Conservation (phyloP, 2,797 vertebrate species). For the Chelmon rostratus region DNA sequence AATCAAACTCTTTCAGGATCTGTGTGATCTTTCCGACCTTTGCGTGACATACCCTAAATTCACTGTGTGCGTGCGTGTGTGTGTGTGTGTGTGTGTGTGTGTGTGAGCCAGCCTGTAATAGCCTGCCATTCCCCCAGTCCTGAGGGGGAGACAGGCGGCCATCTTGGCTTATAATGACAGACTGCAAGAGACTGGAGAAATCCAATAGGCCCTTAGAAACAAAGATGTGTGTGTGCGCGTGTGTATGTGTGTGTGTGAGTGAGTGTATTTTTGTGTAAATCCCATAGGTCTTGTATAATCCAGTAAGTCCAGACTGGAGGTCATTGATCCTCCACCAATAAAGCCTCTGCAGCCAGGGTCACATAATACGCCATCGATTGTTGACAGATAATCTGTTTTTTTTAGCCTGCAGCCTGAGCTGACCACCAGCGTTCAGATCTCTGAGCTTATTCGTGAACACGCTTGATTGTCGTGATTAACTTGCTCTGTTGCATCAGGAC, state of each 20-base stretch:
- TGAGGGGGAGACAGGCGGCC: constrained; percentile 45
- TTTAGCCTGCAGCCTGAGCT: constrained; percentile 14
- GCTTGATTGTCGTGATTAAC: not conserved
- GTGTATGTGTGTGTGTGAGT: constrained; percentile 1
- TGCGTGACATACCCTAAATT: not conserved
- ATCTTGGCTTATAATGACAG: constrained; percentile 55
- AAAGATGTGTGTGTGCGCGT: not conserved
- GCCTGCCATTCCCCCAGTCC: constrained; percentile 16
- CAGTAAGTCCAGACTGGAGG: constrained; percentile 67
- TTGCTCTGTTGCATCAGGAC: not conserved
- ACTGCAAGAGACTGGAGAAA: constrained; percentile 55
- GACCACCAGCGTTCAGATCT: constrained; percentile 17
- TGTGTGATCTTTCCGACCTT: not conserved
- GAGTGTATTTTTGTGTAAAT: constrained; percentile 32
- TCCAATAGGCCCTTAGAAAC: constrained; percentile 62
- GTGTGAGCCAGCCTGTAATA: constrained; percentile 11
- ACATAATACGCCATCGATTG: constrained; percentile 61
- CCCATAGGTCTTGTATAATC: constrained; percentile 64
- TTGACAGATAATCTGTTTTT: constrained; percentile 42
- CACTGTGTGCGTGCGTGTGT: not conserved
- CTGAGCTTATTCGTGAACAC: not conserved
- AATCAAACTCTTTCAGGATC: not conserved
- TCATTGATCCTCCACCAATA: constrained; percentile 71
- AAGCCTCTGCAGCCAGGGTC: constrained; percentile 56
- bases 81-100: not conserved